phyloP scores from a whole-genome alignment of 2,113 vertebrate genomes.

The Salvelinus sp. region DNA sequence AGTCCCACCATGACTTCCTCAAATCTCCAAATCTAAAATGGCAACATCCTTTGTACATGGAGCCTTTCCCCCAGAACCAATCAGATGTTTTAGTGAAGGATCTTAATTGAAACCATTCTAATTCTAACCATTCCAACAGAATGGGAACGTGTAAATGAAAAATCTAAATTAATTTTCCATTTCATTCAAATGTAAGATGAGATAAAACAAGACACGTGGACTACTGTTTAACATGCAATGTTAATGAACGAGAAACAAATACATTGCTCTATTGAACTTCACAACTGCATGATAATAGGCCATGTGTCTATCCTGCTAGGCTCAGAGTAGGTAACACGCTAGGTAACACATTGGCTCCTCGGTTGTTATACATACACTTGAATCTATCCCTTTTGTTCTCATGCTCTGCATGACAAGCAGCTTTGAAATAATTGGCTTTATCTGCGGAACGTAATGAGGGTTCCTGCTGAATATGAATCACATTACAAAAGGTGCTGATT shows the following conservation, averaged over 20 bases:
- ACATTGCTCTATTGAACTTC: neutral
- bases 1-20: too few species aligned
- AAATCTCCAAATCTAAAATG: too few species aligned
- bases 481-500: constrained; percentile 59
- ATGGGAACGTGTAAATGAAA: too few species aligned
- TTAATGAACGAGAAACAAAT: neutral
- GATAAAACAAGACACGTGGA: too few species aligned
- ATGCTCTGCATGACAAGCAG: constrained; percentile 25
- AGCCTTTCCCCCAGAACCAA: too few species aligned
- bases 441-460: constrained; percentile 49
- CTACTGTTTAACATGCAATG: neutral
- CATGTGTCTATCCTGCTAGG: neutral
- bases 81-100: too few species aligned
- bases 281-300: neutral
- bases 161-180: too few species aligned
- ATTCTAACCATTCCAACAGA: too few species aligned
- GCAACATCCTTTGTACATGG: too few species aligned
- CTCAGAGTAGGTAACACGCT: neutral
- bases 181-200: too few species aligned
- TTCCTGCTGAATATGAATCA: constrained; percentile 45
- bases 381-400: neutral
- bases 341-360: neutral
- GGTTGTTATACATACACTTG: neutral
- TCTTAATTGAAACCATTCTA: too few species aligned
- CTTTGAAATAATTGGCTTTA: constrained; percentile 34